phyloP scores from a whole-genome alignment of 2,113 vertebrate genomes.

The Nyctereutes procyonoides region DNA sequence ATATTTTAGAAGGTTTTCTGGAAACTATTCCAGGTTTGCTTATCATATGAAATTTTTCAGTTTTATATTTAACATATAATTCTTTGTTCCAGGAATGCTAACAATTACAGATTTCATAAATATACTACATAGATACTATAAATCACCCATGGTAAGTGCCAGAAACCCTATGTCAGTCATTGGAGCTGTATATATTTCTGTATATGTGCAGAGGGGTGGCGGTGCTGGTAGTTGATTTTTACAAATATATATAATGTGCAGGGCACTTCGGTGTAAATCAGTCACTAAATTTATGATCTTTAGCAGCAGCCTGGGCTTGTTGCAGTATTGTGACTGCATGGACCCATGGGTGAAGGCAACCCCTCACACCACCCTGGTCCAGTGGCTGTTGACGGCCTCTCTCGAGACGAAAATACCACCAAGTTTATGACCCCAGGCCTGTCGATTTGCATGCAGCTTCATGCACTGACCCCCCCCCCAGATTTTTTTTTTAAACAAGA shows the following conservation, averaged over 20 bases:
- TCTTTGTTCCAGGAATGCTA: constrained; percentile 95
- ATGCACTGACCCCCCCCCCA: neutral
- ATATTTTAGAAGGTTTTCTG: neutral
- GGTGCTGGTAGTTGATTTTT: neutral
- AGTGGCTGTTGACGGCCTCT: fast-evolving
- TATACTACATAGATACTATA: constrained; percentile 99
- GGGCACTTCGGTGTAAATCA: neutral
- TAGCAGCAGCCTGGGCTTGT: fast-evolving
- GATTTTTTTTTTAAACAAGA: neutral
- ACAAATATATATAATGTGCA: neutral
- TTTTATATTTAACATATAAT: constrained; percentile 50
- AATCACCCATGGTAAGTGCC: constrained; percentile 96
- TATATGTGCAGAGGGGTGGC: too few species aligned
- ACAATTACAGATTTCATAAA: constrained; percentile 99
- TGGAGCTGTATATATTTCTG: neutral
- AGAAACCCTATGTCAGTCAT: neutral
- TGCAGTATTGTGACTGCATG: neutral
- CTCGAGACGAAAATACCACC: neutral
- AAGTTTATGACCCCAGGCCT: neutral
- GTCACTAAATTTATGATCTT: fast-evolving
- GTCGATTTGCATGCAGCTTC: too few species aligned
- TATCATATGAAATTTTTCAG: neutral
- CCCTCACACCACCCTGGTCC: fast-evolving
- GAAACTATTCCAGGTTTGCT: neutral
- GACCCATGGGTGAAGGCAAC: neutral